These are phyloP conservation scores for Zeus faber DNA, from an alignment of 2,113 vertebrate genomes.

Conservation along the genomic window DNA sequence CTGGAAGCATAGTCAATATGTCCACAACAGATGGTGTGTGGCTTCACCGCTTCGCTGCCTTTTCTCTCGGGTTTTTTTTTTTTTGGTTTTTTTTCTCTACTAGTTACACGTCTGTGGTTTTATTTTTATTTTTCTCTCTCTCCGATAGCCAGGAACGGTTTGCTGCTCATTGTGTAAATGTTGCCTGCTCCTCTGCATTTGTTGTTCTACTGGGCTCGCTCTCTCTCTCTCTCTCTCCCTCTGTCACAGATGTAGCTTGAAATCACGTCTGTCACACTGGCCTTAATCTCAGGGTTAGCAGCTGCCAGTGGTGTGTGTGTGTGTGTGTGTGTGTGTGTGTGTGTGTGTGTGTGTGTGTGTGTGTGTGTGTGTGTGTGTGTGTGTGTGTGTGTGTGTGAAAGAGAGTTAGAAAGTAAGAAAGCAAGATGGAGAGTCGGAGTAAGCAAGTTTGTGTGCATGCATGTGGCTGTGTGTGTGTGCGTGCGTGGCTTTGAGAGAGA, in stretches of 20 bases:
- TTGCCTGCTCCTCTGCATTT: background rate
- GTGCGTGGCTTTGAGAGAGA: conserved; percentile 12
- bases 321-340: background rate
- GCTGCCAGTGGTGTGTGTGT: conserved; percentile 35
- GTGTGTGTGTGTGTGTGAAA: conserved; percentile 2
- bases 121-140: conserved; percentile 12
- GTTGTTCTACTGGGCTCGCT: background rate
- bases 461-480: conserved; percentile 6
- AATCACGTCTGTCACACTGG: conserved; percentile 64
- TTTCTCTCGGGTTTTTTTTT: conserved; percentile 6
- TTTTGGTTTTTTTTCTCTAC: conserved; percentile 29
- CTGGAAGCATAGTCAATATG: conserved; percentile 44
- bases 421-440: background rate
- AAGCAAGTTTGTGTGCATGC: too few relatives aligned
- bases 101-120: conserved; percentile 11
- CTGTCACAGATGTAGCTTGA: conserved; percentile 63
- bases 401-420: conserved; percentile 2
- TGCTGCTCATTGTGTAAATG: background rate
- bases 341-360: conserved; percentile 9
- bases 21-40: conserved; percentile 61
- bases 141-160: background rate
- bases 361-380: conserved; percentile 7
- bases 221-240: conserved; percentile 12
- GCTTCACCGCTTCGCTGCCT: conserved; percentile 32
- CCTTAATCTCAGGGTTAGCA: conserved; percentile 68